Conservation (phyloP, 30 jellyfish, hydroid and myxozoan genomes). For the Clytia hemisphaerica region DNA sequence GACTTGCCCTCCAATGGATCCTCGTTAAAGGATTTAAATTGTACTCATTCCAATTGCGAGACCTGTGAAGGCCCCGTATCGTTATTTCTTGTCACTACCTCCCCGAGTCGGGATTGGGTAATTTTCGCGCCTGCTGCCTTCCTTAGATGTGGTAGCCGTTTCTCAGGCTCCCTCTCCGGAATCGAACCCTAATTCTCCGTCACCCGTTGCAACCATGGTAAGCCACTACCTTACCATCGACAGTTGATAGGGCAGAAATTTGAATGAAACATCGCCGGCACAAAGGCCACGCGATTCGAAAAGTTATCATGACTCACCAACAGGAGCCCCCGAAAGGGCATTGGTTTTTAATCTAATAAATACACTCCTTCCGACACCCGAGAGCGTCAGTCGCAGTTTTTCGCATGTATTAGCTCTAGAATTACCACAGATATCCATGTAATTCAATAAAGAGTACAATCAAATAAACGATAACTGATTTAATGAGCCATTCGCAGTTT, state of each 20-base stretch:
- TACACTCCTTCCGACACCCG: too few species aligned
- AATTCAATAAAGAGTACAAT: too few species aligned
- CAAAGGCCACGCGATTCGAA: slow-evolving; percentile 45
- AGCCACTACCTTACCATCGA: slow-evolving; percentile 57
- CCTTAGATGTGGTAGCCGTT: slow-evolving; percentile 82
- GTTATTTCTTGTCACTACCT: slow-evolving; percentile 60
- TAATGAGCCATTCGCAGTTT: too few species aligned
- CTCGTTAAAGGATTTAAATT: slow-evolving; percentile 46
- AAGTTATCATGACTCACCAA: slow-evolving; percentile 50
- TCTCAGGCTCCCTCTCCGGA: slow-evolving; percentile 90
- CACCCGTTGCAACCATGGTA: slow-evolving; percentile 66
- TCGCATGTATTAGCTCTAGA: too few species aligned
- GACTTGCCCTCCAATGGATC: slow-evolving; percentile 45
- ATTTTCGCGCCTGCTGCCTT: slow-evolving; percentile 77
- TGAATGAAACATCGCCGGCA: slow-evolving; percentile 51
- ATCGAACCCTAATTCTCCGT: slow-evolving; percentile 74
- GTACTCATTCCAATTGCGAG: slow-evolving; percentile 36
- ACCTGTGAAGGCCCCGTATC: slow-evolving; percentile 7
- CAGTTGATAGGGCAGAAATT: slow-evolving; percentile 60
- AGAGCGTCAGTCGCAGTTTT: too few species aligned
- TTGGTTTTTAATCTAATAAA: too few species aligned
- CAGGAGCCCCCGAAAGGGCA: too few species aligned
- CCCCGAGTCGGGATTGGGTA: slow-evolving; percentile 66
- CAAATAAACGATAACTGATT: too few species aligned
- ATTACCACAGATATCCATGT: too few species aligned